Evolutionary conservation across 2,113 vertebrate species (phyloP), one percentile per base, ranked within the genome.

Genomic region (Rallus limicola): DNA sequence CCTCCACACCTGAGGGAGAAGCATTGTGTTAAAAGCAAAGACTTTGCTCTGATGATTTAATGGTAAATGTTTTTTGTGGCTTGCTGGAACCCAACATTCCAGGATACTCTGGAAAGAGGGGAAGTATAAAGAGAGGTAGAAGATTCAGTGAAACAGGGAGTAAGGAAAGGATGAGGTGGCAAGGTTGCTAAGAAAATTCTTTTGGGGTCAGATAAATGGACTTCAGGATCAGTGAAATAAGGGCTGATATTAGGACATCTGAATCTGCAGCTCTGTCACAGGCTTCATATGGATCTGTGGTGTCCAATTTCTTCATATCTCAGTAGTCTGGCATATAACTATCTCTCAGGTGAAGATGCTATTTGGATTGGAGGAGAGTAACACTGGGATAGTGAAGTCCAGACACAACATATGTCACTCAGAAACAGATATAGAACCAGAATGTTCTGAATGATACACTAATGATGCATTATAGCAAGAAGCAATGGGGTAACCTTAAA

Each of bases 271-370:
- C 26, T 86, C 42, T 82, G 31, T 56, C 33, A 60, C 2, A 56
- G 10, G 23, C 15, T 56, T 56, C 17, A 6, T n/a, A 55, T 4
- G 13, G 46, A 18, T 1, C 0, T 6, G 17, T 42, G 16, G 3
- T 31, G 3, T 58, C 44, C 7, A 40, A 3, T 83, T 86, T 83
- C 63, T 15, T 52, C 23, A 29, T 44, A 7, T 53, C 16, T 87
- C 21, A 82, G 67, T 33, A 44, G 42, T 44, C 42, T 44, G 42
- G 42, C 16, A 17, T 44, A 44, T 44, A 72, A 12, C 9, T 46
- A 3, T 6, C 21, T 86, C 69, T 58, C 44, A 76, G 48, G 0
- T 64, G 21, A 33, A 78, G 40, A 68, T 14, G 4, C 3, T 34
- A 38, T 58, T 56, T 36, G 53, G 5, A 18, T 38, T 64, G 28